Base-by-base conservation (phyloP, 2,888 invertebrate genomes). In the Coelinius sp. region DNA sequence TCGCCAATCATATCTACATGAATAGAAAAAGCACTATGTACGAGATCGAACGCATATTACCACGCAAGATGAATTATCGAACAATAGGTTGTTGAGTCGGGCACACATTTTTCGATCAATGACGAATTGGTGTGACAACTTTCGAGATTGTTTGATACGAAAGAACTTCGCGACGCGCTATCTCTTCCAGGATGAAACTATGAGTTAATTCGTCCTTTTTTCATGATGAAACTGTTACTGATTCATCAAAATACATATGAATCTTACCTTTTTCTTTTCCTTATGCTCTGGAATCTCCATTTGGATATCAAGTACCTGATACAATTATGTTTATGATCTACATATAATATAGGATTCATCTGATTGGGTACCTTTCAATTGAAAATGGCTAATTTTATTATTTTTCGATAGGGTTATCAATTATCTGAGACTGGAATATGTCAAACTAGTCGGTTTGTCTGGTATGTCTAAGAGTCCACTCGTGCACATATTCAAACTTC, bases 401-500 rank as follows among this genome's bases (percentile, higher is more conserved):
- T 46, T 27, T 14, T 27, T n/a, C n/a, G 14, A 49, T 27, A 27
- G 49, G n/a, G n/a, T 65, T 65, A 31, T 65, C 17, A 53, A 70
- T 70, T 41, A 53, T 65, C 70, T 44, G 64, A 70, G 64, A 53
- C 52, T 53, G 27, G 64, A 64, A 25, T 41, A 53, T 31, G 65
- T 64, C 41, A 70, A 64, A 65, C 63, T 63, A 27, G 63, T 69
- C 24, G 17, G 31, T 69, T 22, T 49, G 49, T 63, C 31, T 63
- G 20, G 35, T 62, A 49, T 63, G 63, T 69, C 63, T 63, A 52
- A 62, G n/a, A 69, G 63, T 69, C 31, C 63, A 69, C 63, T 67
- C 27, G 66, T 24, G 53, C 59, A 59, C 59, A 59, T 35, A 31
- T 59, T 59, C 27, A 59, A 59, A 59, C 31, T 59, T 14, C 17